These are phyloP conservation scores for Reinhardtius hippoglossoides DNA, from an alignment of 2,113 vertebrate species.

Conservation along the genomic window DNA sequence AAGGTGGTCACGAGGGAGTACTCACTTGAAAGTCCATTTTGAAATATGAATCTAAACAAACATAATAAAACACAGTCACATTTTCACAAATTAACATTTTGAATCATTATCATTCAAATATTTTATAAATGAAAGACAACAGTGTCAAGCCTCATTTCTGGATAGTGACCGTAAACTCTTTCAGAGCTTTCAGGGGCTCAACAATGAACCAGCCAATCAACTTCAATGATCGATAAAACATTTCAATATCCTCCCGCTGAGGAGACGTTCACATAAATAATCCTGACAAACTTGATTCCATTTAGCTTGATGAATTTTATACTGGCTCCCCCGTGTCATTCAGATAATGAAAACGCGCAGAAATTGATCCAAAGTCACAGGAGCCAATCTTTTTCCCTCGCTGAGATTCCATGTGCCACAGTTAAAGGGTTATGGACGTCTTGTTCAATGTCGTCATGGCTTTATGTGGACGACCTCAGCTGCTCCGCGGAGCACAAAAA, in stretches of 20 bases:
- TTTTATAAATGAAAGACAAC: slow-evolving; percentile 9
- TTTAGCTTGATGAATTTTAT: slow-evolving; percentile 68
- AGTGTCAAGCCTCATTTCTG: slow-evolving; percentile 18
- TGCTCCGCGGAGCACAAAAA: background rate
- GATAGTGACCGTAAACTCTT: background rate
- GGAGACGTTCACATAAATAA: slow-evolving; percentile 65
- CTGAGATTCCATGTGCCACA: slow-evolving; percentile 26
- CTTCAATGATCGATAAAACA: slow-evolving; percentile 65
- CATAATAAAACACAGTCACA: background rate
- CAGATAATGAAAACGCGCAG: slow-evolving; percentile 70
- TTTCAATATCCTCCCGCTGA: slow-evolving; percentile 52
- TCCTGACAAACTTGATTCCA: slow-evolving; percentile 69
- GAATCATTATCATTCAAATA: background rate
- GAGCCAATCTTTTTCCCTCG: slow-evolving; percentile 54
- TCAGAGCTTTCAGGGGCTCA: slow-evolving; percentile 32
- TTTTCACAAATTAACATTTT: background rate
- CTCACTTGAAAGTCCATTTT: slow-evolving; percentile 89
- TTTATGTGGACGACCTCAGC: slow-evolving; percentile 55
- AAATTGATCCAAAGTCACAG: slow-evolving; percentile 68
- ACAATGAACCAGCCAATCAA: slow-evolving; percentile 58
- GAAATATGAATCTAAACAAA: slow-evolving; percentile 87
- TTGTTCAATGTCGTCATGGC: background rate
- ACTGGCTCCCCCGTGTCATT: slow-evolving; percentile 51
- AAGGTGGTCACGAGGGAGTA: slow-evolving; percentile 88
- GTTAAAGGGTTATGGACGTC: slow-evolving; percentile 36